Evolutionary conservation across 2,113 vertebrate genomes (phyloP), one percentile per base, ranked within the genome.

Genomic region (Rhynchomys soricoides): DNA sequence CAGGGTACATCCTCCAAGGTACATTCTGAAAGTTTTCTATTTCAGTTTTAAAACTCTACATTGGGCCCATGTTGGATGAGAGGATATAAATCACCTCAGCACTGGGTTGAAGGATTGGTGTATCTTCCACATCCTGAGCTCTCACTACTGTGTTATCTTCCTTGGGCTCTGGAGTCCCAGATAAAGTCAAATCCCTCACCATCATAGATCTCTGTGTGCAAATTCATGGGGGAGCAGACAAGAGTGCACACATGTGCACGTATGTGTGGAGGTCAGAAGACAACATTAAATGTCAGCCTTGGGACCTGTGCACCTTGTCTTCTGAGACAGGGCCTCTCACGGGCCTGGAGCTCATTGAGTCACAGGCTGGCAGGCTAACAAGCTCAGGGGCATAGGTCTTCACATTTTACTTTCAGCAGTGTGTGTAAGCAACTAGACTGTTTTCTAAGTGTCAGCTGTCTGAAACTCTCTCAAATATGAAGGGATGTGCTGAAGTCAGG

Each of bases 401-500:
- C 74, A 66, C 29, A 40, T 12, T 73, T 95, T 89, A 82, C 10
- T 96, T 86, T 59, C 1, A 40, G 62, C 19, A 48, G 21, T 29
- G 1, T 26, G 52, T 40, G 3, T 34, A 62, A 86, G 24, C 82
- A 77, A 81, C 45, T 2, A 88, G 81, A 17, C 45, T 73, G n/a
- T 62, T 64, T 52, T 52, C 31, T 15, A 64, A 93, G 92, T 88
- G 83, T 75, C 55, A 79, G 62, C 45, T 95, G 77, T 85, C 48
- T 86, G 68, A 37, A 85, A 40, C 45, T 92, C 71, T 90, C 62
- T 95, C 82, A 91, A 85, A 89, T 91, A 59, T 7, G 40, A 95
- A 92, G 45, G n/a, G 15, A 88, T 45, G 45, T n/a, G 5, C 15
- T 85, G 29, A 92, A 90, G 55, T 83, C 86, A 73, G 83, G 66